phyloP scores from a whole-genome alignment of 2,113 vertebrate species.

The Osmerus eperlanus region DNA sequence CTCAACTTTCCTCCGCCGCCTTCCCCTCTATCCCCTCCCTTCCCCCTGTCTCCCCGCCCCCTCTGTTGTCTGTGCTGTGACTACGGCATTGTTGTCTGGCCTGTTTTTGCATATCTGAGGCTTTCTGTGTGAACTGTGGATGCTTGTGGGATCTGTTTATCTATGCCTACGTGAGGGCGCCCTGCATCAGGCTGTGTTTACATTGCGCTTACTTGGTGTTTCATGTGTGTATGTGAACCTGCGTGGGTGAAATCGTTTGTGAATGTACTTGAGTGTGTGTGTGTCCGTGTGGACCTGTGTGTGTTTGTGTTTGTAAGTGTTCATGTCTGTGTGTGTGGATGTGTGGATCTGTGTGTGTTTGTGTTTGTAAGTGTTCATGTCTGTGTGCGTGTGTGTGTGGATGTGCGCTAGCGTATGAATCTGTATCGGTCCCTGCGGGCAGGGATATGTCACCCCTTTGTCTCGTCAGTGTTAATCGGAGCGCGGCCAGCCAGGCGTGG shows the following conservation, averaged over 20 bases:
- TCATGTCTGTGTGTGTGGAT: not conserved
- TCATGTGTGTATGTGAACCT: constrained; percentile 1
- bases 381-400: constrained; percentile 3
- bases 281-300: not conserved
- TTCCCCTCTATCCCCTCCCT: too few relatives aligned
- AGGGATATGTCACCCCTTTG: constrained; percentile 68
- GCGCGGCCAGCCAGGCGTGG: constrained; percentile 64
- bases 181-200: not conserved
- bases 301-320: constrained; percentile 3
- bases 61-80: not conserved
- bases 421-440: constrained; percentile 51
- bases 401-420: constrained; percentile 10
- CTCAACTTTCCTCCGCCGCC: too few relatives aligned
- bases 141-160: not conserved
- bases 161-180: not conserved
- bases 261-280: not conserved
- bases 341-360: not conserved
- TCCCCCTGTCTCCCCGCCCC: too few relatives aligned
- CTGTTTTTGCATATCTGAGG: not conserved
- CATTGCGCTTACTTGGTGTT: not conserved
- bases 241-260: not conserved
- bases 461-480: constrained; percentile 73
- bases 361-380: not conserved
- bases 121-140: too few relatives aligned
- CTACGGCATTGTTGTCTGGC: not conserved